Percentiles rank a stretch among this genome's conserved stretches.
These are phyloP conservation scores for Spilosoma lubricipeda DNA, from an alignment of 2,888 invertebrate species.

Conservation along the genomic window DNA sequence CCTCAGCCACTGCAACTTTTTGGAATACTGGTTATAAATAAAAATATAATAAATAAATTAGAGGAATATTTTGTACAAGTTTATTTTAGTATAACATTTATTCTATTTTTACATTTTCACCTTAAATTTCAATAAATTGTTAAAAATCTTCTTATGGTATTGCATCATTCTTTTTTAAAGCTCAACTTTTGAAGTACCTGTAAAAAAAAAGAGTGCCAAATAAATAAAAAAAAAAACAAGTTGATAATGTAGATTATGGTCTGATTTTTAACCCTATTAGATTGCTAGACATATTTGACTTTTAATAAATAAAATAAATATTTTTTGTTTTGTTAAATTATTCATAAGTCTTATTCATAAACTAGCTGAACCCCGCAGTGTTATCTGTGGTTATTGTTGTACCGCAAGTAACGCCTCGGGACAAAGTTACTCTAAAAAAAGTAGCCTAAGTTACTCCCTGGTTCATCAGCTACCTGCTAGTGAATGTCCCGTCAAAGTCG, in stretches of 20 bases:
- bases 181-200: constrained; percentile 19
- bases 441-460: too few relatives aligned
- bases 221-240: background rate
- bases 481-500: too few relatives aligned
- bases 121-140: constrained; percentile 21
- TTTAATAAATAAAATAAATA: too few relatives aligned
- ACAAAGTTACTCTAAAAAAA: too few relatives aligned
- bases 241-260: background rate
- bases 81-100: background rate
- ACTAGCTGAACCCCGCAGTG: too few relatives aligned
- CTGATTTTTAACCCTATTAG: too few relatives aligned
- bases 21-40: background rate
- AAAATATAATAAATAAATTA: background rate
- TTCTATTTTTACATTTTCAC: constrained; percentile 9
- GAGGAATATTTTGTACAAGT: background rate
- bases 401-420: too few relatives aligned
- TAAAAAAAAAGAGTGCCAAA: background rate
- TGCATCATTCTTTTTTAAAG: constrained; percentile 21
- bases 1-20: background rate
- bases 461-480: too few relatives aligned
- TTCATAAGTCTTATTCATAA: too few relatives aligned
- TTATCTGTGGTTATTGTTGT: too few relatives aligned
- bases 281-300: too few relatives aligned
- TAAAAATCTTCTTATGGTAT: constrained; percentile 23
- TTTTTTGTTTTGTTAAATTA: too few relatives aligned